phyloP scores from a whole-genome alignment of 2,888 invertebrate genomes.

The Pterostichus madidus region DNA sequence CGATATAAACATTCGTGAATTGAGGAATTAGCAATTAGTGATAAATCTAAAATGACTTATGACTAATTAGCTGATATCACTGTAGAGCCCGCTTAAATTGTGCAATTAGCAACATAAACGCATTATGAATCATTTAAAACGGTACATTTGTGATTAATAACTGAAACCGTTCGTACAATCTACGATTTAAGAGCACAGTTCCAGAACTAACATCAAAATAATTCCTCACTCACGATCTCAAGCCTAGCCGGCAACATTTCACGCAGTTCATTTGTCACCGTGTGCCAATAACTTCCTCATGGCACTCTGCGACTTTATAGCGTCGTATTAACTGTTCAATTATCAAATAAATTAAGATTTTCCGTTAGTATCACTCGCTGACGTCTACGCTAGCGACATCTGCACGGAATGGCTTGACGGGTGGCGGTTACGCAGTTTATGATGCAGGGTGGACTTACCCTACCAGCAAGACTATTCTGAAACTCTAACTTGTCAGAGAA shows the following conservation, averaged over 20 bases:
- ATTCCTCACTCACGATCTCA: not conserved
- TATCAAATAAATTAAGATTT: conserved; percentile 64
- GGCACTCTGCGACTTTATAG: conserved; percentile 23
- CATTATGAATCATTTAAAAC: conserved; percentile 33
- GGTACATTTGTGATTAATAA: conserved; percentile 44
- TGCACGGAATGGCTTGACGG: conserved; percentile 42
- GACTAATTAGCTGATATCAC: conserved; percentile 23
- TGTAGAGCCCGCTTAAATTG: not conserved
- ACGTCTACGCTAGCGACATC: conserved; percentile 53
- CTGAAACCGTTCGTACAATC: conserved; percentile 8
- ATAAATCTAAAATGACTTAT: conserved; percentile 17
- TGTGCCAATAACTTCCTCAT: conserved; percentile 49
- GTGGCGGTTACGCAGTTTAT: conserved; percentile 3
- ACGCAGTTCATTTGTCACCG: conserved; percentile 44
- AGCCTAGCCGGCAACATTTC: conserved; percentile 1
- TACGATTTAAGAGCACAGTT: not conserved
- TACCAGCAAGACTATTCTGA: no score
- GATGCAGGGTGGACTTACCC: not conserved
- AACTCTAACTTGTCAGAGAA: no score
- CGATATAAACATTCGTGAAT: not conserved
- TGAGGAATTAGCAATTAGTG: not conserved
- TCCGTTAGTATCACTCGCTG: conserved; percentile 54
- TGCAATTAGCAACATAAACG: conserved; percentile 10
- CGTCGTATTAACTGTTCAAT: conserved; percentile 47
- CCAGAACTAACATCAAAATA: conserved; percentile 22